These are phyloP conservation scores for Hyposoter didymator DNA, from an alignment of 2,888 invertebrate species.

Conservation along the genomic window DNA sequence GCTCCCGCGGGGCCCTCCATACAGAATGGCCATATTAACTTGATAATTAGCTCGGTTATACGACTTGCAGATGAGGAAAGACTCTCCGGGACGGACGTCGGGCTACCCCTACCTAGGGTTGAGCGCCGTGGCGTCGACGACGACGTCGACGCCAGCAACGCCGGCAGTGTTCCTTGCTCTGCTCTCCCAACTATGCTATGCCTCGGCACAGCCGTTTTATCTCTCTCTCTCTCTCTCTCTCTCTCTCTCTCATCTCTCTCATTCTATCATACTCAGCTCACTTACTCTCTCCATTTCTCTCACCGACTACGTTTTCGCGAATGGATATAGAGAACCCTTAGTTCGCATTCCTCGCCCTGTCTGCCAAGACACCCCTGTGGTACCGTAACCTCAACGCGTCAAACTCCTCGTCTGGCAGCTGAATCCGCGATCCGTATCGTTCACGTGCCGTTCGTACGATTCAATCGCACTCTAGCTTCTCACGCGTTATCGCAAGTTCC, in stretches of 20 bases:
- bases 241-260: slow-evolving; percentile 43
- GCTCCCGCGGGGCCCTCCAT: slow-evolving; percentile 86
- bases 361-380: slow-evolving; percentile 79
- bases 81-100: slow-evolving; percentile 84
- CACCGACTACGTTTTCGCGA: slow-evolving; percentile 77
- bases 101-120: slow-evolving; percentile 84
- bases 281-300: slow-evolving; percentile 44
- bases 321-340: slow-evolving; percentile 82
- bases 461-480: not conserved
- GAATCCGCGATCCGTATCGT: slow-evolving; percentile 38
- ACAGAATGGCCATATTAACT: slow-evolving; percentile 94
- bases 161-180: slow-evolving; percentile 82
- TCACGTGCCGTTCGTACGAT: slow-evolving; percentile 22
- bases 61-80: slow-evolving; percentile 93
- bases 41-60: slow-evolving; percentile 96
- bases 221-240: slow-evolving; percentile 25
- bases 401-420: slow-evolving; percentile 24
- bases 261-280: not conserved
- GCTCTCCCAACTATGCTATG: slow-evolving; percentile 81
- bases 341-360: slow-evolving; percentile 84
- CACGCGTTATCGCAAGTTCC: no score
- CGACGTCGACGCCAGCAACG: slow-evolving; percentile 63
- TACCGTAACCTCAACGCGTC: slow-evolving; percentile 37
- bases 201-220: slow-evolving; percentile 75
- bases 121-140: slow-evolving; percentile 75